A percentile compares a stretch with the other conserved stretches of the same genome.
phyloP scores from a whole-genome alignment of 2,888 invertebrate genomes.

The Tipula helvola region DNA sequence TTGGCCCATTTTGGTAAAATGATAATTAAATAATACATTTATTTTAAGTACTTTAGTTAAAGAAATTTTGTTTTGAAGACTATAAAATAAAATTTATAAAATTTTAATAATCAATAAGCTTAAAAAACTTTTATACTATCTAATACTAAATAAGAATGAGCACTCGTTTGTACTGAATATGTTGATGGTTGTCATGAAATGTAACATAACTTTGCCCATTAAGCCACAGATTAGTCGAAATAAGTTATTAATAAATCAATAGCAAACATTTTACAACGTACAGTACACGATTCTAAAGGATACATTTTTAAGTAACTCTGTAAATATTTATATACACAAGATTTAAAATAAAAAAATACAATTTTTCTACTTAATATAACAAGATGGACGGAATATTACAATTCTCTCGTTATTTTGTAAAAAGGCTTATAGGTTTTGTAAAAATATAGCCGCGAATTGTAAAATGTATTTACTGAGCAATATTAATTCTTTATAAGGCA shows the following conservation, averaged over 20 bases:
- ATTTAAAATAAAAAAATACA: not conserved
- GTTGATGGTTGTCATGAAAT: not conserved
- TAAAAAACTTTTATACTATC: not conserved
- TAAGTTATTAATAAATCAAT: not conserved
- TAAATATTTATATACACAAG: not conserved
- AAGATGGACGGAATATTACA: not conserved
- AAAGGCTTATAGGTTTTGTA: not conserved
- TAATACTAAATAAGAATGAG: not conserved
- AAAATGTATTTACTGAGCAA: not conserved
- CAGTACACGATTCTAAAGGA: not conserved
- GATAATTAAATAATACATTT: not conserved
- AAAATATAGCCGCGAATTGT: not conserved
- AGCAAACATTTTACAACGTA: not conserved
- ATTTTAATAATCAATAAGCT: not conserved
- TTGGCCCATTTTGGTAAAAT: constrained; percentile 4
- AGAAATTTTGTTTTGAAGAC: not conserved
- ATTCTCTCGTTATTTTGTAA: not conserved
- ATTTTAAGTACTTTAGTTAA: not conserved
- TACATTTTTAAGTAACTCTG: not conserved
- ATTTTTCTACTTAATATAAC: not conserved
- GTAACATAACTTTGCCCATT: too few species aligned
- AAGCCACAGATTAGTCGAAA: too few species aligned
- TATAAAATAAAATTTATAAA: not conserved
- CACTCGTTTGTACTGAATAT: not conserved
- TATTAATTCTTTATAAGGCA: not conserved